Evolutionary conservation across 2,113 vertebrate genomes (phyloP).

Genomic region (Boulengeromyrus knoepffleri): DNA sequence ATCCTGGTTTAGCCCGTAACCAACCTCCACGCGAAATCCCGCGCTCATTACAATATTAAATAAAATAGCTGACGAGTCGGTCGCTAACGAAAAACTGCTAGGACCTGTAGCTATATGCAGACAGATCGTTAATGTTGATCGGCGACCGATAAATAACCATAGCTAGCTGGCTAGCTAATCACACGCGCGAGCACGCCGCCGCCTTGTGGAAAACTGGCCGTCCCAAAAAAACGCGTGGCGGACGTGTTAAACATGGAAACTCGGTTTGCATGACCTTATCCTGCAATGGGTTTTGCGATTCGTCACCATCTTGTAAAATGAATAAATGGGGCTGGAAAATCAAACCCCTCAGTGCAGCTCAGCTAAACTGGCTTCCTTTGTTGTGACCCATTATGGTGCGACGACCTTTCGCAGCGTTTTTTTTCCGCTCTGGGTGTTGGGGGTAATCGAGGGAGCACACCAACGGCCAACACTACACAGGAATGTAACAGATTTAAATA

Average conservation of each 20-base stretch:
- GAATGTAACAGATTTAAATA: background rate
- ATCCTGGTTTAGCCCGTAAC: background rate
- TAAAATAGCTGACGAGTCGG: background rate
- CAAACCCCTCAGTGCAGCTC: slow-evolving; percentile 3
- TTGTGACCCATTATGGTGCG: slow-evolving; percentile 31
- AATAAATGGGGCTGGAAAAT: background rate
- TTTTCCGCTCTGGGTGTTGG: slow-evolving; percentile 8
- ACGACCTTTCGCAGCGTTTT: slow-evolving; percentile 13
- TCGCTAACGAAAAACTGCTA: background rate
- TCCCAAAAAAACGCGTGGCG: background rate
- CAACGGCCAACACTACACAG: background rate
- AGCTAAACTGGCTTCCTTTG: slow-evolving; percentile 14
- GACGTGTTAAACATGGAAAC: background rate
- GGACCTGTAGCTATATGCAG: background rate
- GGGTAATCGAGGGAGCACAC: slow-evolving; percentile 17
- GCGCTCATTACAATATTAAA: background rate
- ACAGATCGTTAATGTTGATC: background rate
- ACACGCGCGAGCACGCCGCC: background rate
- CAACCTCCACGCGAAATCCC: background rate
- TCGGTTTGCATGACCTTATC: background rate
- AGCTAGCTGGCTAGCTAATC: slow-evolving; percentile 21
- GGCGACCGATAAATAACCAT: background rate
- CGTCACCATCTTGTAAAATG: background rate
- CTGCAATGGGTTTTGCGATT: background rate
- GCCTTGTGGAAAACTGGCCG: background rate